Base-by-base conservation (phyloP, 2,113 vertebrate species). In the Dasyornis broadbenti region DNA sequence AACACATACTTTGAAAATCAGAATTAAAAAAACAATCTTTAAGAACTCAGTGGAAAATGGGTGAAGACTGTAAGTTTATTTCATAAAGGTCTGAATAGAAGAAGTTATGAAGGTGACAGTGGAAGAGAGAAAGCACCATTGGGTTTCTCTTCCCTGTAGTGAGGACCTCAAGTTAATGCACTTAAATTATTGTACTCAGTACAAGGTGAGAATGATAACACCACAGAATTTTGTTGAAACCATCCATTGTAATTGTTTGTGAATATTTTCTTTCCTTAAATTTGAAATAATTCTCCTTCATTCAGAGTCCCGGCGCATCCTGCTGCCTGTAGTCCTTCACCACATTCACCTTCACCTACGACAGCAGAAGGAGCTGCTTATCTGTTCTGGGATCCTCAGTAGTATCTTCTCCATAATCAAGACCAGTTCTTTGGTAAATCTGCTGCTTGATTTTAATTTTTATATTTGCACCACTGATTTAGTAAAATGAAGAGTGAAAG, bases 341-440 rank as follows among this genome's bases (percentile, higher is more conserved):
- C 99, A 99, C 96, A 99, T 99, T 94, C 99, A 99, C 97, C 98
- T 99, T 53, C 99, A 99, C 90, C 98, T 99, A 69, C 98, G 99
- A 50, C 99, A 99, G 95, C 99, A 99, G 98, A 99, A 99, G 76
- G 99, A 99, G 96, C 98, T 99, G 53, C 98, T 99, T 10, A 99
- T 99, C 97, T 99, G 99, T 97, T 99, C 99, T 64, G 99, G 99
- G 57, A 99, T 99, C 84, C 99, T 99, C 71, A 99, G 99, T 98
- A 99, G 99, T 91, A 99, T 99, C 89, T 99, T 99, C 98, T 99
- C 99, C 61, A 99, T 99, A 56, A 98, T 99, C 97, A 99, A 98
- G 96, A 98, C 98, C 80, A 98, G 98, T 94, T 98, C 98, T 92
- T 91, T 98, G 98, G 98, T 98, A 98, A 83, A 98, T 96, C 73